Percentiles rank a stretch among this genome's conserved stretches.
These are phyloP conservation scores for Plectrocnemia conspersa DNA, from an alignment of 1,140 invertebrate genomes.

Conservation along the genomic window DNA sequence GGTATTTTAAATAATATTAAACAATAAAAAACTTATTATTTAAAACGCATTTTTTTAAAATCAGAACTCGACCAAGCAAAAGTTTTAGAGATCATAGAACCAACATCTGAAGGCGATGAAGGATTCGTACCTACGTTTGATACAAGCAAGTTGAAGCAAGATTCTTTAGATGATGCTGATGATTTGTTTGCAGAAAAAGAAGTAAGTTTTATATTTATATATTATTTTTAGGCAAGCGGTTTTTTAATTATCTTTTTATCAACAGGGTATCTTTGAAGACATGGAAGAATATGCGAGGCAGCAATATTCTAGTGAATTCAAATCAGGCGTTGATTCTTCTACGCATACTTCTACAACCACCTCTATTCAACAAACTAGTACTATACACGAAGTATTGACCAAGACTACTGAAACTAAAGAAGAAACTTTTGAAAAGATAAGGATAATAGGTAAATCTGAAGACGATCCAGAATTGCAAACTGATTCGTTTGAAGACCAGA, in stretches of 20 bases:
- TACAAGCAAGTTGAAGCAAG: slow-evolving; percentile 47
- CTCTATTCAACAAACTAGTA: slow-evolving; percentile 7
- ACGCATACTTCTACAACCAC: slow-evolving; percentile 13
- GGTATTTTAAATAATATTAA: slow-evolving; percentile 37
- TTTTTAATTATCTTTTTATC: slow-evolving; percentile 7
- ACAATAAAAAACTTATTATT: not conserved
- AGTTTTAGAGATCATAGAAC: slow-evolving; percentile 51
- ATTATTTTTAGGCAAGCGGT: not conserved
- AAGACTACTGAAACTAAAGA: not conserved
- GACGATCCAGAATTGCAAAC: slow-evolving; percentile 3
- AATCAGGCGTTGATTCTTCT: not conserved
- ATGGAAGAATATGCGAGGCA: slow-evolving; percentile 10
- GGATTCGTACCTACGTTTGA: slow-evolving; percentile 47
- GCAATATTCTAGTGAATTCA: slow-evolving; percentile 1
- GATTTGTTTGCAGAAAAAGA: slow-evolving; percentile 50
- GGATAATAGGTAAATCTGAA: not conserved
- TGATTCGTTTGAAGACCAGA: slow-evolving; percentile 18
- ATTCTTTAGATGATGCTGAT: slow-evolving; percentile 51
- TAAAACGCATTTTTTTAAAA: slow-evolving; percentile 16
- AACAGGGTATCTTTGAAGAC: slow-evolving; percentile 19
- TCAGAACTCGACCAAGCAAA: slow-evolving; percentile 52
- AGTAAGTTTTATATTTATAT: slow-evolving; percentile 35
- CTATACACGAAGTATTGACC: no score
- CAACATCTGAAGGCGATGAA: slow-evolving; percentile 45
- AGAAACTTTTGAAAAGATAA: slow-evolving; percentile 1